Evolutionary conservation across 2,113 vertebrate genomes (phyloP).

Genomic region (Oenanthe oenanthe): DNA sequence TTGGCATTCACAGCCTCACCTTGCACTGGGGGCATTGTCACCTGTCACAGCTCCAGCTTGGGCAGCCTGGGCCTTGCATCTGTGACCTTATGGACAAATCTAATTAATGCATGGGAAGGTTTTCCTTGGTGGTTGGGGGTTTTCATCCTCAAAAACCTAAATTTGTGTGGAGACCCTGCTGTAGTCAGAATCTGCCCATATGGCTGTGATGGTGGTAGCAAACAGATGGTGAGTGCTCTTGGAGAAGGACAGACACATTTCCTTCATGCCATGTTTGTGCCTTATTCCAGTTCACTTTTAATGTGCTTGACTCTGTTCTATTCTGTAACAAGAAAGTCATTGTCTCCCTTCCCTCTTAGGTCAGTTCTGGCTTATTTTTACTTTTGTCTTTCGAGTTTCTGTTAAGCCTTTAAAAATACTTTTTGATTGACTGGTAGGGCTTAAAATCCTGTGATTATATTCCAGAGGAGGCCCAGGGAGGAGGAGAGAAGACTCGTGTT

Average conservation of each 20-base stretch:
- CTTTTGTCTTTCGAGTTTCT: neutral
- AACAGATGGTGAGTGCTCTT: neutral
- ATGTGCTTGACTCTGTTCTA: neutral
- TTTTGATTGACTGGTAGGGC: neutral
- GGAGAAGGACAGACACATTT: neutral
- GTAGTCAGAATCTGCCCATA: neutral
- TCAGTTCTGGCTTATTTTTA: neutral
- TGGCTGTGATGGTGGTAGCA: neutral
- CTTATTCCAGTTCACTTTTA: neutral
- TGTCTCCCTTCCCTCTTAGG: neutral
- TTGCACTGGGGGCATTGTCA: neutral
- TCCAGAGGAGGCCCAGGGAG: neutral
- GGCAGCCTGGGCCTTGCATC: neutral
- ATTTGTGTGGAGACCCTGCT: neutral
- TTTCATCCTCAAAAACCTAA: neutral
- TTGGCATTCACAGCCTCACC: neutral
- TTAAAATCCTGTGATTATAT: neutral
- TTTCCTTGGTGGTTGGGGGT: neutral
- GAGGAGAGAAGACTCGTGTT: neutral
- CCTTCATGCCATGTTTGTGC: neutral
- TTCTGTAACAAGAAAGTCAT: neutral
- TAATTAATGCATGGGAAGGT: neutral
- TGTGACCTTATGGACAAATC: neutral
- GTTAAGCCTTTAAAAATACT: neutral
- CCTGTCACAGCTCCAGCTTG: accelerated